Evolutionary conservation across 2,888 invertebrate genomes (phyloP).

Genomic region (Baccha elongata): DNA sequence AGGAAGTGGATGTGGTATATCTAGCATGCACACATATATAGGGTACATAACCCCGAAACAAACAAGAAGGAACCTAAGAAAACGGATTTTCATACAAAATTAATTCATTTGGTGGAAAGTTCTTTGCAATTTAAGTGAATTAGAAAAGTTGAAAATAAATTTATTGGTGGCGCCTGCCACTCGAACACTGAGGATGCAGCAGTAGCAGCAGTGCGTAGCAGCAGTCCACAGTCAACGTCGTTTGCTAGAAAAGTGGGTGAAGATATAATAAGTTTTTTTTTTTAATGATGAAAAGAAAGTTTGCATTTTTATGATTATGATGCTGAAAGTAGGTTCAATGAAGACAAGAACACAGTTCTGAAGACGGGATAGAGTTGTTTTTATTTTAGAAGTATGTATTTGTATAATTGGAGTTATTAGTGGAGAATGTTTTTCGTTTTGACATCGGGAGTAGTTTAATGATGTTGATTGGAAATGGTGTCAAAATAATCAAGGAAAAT

Average conservation of each 20-base stretch:
- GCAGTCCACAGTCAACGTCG: background rate
- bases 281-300: slow-evolving; percentile 31
- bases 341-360: background rate
- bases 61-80: slow-evolving; percentile 37
- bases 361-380: background rate
- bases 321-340: slow-evolving; percentile 13
- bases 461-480: slow-evolving; percentile 3
- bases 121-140: slow-evolving; percentile 69
- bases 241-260: slow-evolving; percentile 6
- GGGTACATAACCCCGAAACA: slow-evolving; percentile 18
- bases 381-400: background rate
- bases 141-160: slow-evolving; percentile 70
- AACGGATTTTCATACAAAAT: slow-evolving; percentile 68
- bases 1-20: slow-evolving; percentile 9
- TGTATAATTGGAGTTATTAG: slow-evolving; percentile 10
- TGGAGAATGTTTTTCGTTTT: slow-evolving; percentile 2
- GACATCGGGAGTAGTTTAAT: background rate
- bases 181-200: background rate
- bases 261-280: slow-evolving; percentile 9
- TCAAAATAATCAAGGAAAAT: slow-evolving; percentile 2
- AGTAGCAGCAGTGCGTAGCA: background rate
- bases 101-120: slow-evolving; percentile 65
- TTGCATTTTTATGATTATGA: slow-evolving; percentile 33
- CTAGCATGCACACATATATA: background rate
- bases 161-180: slow-evolving; percentile 64